Evolutionary conservation across 2,888 invertebrate species (phyloP).

Genomic region (Meiosimyza platycephala): DNA sequence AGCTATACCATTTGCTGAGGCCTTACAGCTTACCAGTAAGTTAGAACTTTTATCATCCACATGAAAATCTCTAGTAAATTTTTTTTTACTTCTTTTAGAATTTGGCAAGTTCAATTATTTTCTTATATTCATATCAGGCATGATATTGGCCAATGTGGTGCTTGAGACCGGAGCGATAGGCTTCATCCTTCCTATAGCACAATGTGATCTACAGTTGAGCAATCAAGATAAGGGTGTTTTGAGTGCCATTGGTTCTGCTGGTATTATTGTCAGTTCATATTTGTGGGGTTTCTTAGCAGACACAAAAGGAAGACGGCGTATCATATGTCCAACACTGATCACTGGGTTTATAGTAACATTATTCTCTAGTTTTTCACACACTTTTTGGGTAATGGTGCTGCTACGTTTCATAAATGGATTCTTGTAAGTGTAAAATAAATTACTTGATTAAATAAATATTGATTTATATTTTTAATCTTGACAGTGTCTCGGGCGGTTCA

Average conservation of each 20-base stretch:
- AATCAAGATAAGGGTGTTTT: constrained; percentile 66
- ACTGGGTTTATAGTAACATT: constrained; percentile 67
- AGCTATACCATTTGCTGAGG: constrained; percentile 32
- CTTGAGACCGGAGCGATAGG: constrained; percentile 68
- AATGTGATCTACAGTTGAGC: constrained; percentile 66
- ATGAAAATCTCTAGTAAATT: neutral
- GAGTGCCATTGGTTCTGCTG: constrained; percentile 64
- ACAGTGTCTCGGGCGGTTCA: constrained; percentile 67
- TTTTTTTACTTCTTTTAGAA: constrained; percentile 59
- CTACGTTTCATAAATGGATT: constrained; percentile 70
- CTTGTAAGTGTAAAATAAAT: constrained; percentile 64
- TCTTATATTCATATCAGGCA: constrained; percentile 68
- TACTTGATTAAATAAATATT: neutral
- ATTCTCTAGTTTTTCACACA: constrained; percentile 68
- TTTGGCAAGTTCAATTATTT: constrained; percentile 70
- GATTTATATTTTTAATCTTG: neutral
- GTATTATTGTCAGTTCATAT: constrained; percentile 70
- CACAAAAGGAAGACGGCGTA: constrained; percentile 68
- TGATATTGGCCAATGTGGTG: constrained; percentile 68
- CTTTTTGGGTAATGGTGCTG: constrained; percentile 68
- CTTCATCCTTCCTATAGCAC: constrained; percentile 69
- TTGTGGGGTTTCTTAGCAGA: constrained; percentile 72
- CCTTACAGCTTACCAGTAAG: constrained; percentile 36
- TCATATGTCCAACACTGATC: constrained; percentile 67
- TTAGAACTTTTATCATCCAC: no score